These are phyloP conservation scores for Griposia aprilina DNA, from an alignment of 2,888 invertebrate genomes.

Conservation along the genomic window DNA sequence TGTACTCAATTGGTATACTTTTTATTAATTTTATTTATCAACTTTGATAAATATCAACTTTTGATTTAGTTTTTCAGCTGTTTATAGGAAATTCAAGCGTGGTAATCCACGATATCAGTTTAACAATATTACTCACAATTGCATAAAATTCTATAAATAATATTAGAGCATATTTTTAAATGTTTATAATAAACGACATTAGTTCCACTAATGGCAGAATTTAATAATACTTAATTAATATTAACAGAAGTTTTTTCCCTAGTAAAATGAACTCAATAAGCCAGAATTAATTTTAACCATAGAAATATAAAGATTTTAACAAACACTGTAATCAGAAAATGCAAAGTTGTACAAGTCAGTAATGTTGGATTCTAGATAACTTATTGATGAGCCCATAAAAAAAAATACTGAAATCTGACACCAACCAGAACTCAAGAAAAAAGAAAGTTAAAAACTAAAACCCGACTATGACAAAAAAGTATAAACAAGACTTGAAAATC, in stretches of 20 bases:
- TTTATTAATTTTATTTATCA: constrained; percentile 71
- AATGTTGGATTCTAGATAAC: neutral
- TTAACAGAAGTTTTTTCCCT: neutral
- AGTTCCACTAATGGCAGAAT: constrained; percentile 13
- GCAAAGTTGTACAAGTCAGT: neutral
- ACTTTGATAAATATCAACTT: constrained; percentile 74
- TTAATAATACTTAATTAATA: constrained; percentile 21
- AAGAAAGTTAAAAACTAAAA: neutral
- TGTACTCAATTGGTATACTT: constrained; percentile 89
- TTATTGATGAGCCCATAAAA: neutral
- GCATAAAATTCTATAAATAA: neutral
- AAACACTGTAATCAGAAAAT: neutral
- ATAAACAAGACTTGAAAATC: neutral
- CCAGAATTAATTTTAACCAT: neutral
- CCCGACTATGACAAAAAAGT: neutral
- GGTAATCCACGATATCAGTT: neutral
- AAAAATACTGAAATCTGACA: too few relatives aligned
- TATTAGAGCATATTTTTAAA: neutral
- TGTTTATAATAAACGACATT: constrained; percentile 1
- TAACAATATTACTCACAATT: neutral
- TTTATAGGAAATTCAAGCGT: constrained; percentile 34
- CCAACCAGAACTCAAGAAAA: neutral
- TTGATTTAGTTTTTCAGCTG: constrained; percentile 63
- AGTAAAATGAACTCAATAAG: neutral
- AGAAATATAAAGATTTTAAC: too few relatives aligned